A percentile compares a stretch with the other conserved stretches of the same genome.
phyloP scores from a whole-genome alignment of 2,797 vertebrate genomes.

The Poliocrania exsul region DNA sequence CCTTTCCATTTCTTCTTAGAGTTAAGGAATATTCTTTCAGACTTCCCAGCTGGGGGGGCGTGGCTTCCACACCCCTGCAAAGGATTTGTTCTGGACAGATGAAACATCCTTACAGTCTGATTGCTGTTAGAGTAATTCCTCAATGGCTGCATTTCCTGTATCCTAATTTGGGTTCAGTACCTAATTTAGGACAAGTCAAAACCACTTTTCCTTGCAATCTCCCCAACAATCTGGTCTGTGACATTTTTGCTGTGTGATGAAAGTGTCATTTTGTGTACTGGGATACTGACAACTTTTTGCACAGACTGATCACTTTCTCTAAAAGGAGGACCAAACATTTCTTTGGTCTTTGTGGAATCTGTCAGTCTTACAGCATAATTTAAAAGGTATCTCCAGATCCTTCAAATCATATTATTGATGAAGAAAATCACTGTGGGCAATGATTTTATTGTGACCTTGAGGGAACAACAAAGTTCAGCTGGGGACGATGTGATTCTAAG shows the following conservation, averaged over 20 bases:
- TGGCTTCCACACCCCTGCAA: neutral
- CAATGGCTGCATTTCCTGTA: neutral
- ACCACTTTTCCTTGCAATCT: neutral
- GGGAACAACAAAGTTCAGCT: neutral
- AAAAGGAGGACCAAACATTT: neutral
- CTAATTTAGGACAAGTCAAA: neutral
- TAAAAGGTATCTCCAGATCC: neutral
- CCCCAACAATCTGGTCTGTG: accelerated
- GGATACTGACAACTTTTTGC: neutral
- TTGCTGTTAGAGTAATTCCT: neutral
- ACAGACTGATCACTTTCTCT: neutral
- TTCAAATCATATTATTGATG: neutral
- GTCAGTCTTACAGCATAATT: neutral
- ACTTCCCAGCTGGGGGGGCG: neutral
- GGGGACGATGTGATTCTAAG: neutral
- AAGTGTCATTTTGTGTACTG: neutral
- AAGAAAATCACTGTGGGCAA: neutral
- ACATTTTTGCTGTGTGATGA: neutral
- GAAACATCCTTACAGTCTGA: neutral
- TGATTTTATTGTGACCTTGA: constrained; percentile 11
- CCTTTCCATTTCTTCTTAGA: neutral
- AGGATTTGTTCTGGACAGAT: neutral
- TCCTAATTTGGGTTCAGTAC: neutral
- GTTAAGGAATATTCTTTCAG: neutral
- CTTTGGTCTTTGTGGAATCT: neutral